A percentile compares a stretch with the other conserved stretches of the same genome.
phyloP scores from a whole-genome alignment of 2,113 vertebrate species.

The human region GRCh38 chr17:71904001-71904500 shows the following conservation, averaged over 20 bases:
- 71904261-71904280: background rate
- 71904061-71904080: background rate
- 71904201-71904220: background rate
- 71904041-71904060: background rate
- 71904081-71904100: background rate
- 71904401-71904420: no score
- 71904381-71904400: no score
- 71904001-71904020: background rate
- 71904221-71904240: conserved; percentile 56
- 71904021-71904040: background rate
- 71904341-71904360: no score
- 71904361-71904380: no score
- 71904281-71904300: background rate
- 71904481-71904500: no score
- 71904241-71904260: background rate
- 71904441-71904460: no score
- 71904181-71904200: background rate
- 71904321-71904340: background rate
- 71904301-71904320: fast-evolving
- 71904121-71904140: conserved; percentile 52
- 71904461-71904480: no score
- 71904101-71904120: conserved; percentile 11
- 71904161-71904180: background rate
- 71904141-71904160: background rate
- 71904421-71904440: no score